Conservation (phyloP, 2,113 vertebrate species). For the Himantopus leucocephalus region DNA sequence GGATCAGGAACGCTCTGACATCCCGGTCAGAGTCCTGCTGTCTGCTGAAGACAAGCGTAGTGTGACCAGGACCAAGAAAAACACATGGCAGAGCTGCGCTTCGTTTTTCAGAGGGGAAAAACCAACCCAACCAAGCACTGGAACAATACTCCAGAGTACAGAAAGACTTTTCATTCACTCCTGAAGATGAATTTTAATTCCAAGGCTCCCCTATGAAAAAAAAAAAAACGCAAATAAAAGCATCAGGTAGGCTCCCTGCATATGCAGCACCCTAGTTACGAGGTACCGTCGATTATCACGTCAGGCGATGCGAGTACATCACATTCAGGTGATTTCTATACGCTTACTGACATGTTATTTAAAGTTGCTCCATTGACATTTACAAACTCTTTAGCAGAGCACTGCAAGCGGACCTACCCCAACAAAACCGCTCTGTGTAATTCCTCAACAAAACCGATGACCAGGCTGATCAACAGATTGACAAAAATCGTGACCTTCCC, state of each 20-base stretch:
- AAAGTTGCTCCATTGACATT: fast-evolving
- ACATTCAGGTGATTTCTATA: neutral
- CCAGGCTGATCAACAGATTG: too few species aligned
- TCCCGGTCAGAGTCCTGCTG: neutral
- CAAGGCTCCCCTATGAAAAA: neutral
- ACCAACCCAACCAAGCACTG: neutral
- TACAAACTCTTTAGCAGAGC: neutral
- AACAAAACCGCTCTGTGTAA: too few species aligned
- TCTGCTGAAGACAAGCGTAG: neutral
- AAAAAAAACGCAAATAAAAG: neutral
- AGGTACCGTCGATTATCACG: fast-evolving
- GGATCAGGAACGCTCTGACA: neutral
- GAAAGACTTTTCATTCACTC: neutral
- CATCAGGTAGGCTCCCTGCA: fast-evolving
- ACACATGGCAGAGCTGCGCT: neutral
- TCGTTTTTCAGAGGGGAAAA: neutral
- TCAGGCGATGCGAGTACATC: fast-evolving
- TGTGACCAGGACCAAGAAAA: neutral
- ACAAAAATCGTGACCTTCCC: neutral
- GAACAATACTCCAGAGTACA: neutral
- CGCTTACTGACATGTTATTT: fast-evolving
- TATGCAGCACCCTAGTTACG: neutral
- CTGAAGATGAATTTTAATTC: neutral
- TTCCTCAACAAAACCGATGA: fast-evolving
- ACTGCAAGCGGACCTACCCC: too few species aligned